Conservation (phyloP, 1,140 invertebrate genomes). For the Sesamia nonagrioides region DNA sequence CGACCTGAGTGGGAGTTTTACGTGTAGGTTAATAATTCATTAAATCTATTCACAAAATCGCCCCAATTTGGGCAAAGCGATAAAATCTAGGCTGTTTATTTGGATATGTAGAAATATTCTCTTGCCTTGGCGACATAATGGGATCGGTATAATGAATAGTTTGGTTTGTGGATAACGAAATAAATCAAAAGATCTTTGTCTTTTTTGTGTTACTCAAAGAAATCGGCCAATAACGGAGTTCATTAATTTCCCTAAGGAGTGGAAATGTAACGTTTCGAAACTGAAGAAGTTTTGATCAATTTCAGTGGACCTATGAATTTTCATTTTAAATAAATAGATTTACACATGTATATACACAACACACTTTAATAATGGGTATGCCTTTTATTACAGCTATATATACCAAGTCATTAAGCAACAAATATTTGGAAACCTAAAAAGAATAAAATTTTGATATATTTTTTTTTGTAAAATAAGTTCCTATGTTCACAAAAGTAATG, state of each 20-base stretch:
- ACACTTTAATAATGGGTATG: neutral
- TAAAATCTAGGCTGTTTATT: constrained; percentile 35
- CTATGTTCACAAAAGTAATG: constrained; percentile 20
- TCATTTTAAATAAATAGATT: too few relatives aligned
- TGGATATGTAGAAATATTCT: constrained; percentile 18
- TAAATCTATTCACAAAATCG: neutral
- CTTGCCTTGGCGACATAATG: neutral
- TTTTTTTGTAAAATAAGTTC: neutral
- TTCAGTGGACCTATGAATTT: too few relatives aligned
- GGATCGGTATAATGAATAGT: neutral
- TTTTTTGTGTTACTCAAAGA: neutral
- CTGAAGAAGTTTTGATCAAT: too few relatives aligned
- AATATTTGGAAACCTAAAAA: too few relatives aligned
- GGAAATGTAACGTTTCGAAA: too few relatives aligned
- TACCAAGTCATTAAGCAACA: too few relatives aligned
- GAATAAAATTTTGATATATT: too few relatives aligned
- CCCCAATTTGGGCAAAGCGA: constrained; percentile 20
- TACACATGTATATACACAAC: neutral
- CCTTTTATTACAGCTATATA: too few relatives aligned
- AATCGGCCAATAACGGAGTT: neutral
- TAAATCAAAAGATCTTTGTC: constrained; percentile 1
- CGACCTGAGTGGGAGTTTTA: constrained; percentile 10
- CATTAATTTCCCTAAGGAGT: neutral
- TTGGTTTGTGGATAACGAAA: neutral
- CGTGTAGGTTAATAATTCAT: constrained; percentile 18